Evolutionary conservation across 1,140 invertebrate genomes (phyloP).

Genomic region (Pinna nobilis): DNA sequence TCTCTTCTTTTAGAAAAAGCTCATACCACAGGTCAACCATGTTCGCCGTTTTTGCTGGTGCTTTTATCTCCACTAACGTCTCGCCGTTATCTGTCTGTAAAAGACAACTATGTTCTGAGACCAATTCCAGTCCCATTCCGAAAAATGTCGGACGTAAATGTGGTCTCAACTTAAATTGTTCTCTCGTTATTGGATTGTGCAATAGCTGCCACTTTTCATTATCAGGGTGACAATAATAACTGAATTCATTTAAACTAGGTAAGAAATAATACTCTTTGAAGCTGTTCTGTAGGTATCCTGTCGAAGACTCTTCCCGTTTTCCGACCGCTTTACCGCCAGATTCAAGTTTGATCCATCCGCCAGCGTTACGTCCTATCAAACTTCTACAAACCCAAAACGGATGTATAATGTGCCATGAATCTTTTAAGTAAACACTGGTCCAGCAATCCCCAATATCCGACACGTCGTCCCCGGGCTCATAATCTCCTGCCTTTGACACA

Average conservation of each 20-base stretch:
- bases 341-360: conserved; percentile 50
- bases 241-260: conserved; percentile 42
- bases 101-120: conserved; percentile 22
- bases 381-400: conserved; percentile 48
- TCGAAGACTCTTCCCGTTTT: not conserved
- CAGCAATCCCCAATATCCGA: conserved; percentile 7
- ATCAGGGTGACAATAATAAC: conserved; percentile 40
- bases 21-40: conserved; percentile 36
- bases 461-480: conserved; percentile 40
- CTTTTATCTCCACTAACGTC: conserved; percentile 29
- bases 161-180: conserved; percentile 34
- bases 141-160: conserved; percentile 45
- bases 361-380: conserved; percentile 32
- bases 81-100: conserved; percentile 18
- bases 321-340: conserved; percentile 16
- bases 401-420: conserved; percentile 47
- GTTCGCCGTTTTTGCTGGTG: conserved; percentile 36
- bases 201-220: conserved; percentile 46
- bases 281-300: conserved; percentile 27
- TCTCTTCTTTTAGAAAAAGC: conserved; percentile 38
- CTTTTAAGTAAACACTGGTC: conserved; percentile 39
- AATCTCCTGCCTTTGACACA: conserved; percentile 39
- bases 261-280: conserved; percentile 52
- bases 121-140: conserved; percentile 37
- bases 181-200: not conserved